phyloP scores from a whole-genome alignment of 2,888 invertebrate species.

The Epinotia brunnichana region DNA sequence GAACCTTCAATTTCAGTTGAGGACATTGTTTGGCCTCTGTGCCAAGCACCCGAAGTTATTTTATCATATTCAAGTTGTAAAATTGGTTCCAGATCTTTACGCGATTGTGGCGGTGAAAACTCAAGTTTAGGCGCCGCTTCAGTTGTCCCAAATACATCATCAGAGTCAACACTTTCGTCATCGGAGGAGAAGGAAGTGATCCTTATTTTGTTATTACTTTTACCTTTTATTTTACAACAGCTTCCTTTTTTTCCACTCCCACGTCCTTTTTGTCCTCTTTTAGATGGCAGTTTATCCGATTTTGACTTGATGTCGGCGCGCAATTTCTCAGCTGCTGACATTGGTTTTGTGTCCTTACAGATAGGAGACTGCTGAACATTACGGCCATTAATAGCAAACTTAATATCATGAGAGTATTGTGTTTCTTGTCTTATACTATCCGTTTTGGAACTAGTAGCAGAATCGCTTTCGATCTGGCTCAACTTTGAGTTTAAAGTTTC shows the following conservation, averaged over 20 bases:
- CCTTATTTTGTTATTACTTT: slow-evolving; percentile 87
- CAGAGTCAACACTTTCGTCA: slow-evolving; percentile 90
- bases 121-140: slow-evolving; percentile 89
- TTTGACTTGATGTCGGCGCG: slow-evolving; percentile 81
- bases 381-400: slow-evolving; percentile 79
- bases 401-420: slow-evolving; percentile 81
- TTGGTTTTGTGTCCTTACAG: slow-evolving; percentile 73
- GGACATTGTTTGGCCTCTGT: slow-evolving; percentile 89
- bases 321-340: slow-evolving; percentile 78
- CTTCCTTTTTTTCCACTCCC: slow-evolving; percentile 84
- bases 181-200: slow-evolving; percentile 91
- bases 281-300: slow-evolving; percentile 86
- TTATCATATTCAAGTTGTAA: slow-evolving; percentile 88
- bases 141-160: slow-evolving; percentile 90
- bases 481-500: slow-evolving; percentile 89
- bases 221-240: slow-evolving; percentile 84
- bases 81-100: slow-evolving; percentile 90
- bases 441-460: slow-evolving; percentile 89
- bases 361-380: slow-evolving; percentile 73
- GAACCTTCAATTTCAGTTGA: slow-evolving; percentile 91
- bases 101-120: slow-evolving; percentile 89
- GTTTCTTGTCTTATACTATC: slow-evolving; percentile 86
- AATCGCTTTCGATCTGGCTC: slow-evolving; percentile 90
- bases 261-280: slow-evolving; percentile 85
- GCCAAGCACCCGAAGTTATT: slow-evolving; percentile 86